These are phyloP conservation scores for Eurois occulta DNA, from an alignment of 2,888 invertebrate species.

Conservation along the genomic window DNA sequence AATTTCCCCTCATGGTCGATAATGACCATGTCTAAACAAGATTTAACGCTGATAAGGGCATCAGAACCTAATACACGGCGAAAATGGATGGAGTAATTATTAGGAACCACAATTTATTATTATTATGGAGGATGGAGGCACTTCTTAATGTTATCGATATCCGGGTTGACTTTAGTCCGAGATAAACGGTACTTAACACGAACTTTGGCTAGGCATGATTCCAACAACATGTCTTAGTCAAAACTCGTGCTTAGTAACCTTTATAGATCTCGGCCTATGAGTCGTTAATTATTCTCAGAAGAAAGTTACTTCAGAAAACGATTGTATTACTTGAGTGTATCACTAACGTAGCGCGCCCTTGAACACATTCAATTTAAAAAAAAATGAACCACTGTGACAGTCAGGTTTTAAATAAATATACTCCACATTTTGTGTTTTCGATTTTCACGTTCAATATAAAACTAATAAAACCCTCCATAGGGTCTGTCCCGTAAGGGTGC, in stretches of 20 bases:
- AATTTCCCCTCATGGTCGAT: not conserved
- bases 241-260: too few relatives aligned
- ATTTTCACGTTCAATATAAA: conserved; percentile 10
- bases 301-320: too few relatives aligned
- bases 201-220: too few relatives aligned
- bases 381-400: too few relatives aligned
- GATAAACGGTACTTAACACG: not conserved
- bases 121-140: not conserved
- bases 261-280: too few relatives aligned
- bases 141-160: not conserved
- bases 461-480: conserved; percentile 23
- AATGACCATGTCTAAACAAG: not conserved
- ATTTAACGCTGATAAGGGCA: conserved; percentile 5
- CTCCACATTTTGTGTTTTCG: not conserved
- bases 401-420: not conserved
- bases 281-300: too few relatives aligned
- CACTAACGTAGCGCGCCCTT: not conserved
- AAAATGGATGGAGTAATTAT: not conserved
- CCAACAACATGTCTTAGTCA: too few relatives aligned
- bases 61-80: not conserved
- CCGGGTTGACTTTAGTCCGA: not conserved
- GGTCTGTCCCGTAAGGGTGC: not conserved
- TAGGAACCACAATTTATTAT: not conserved
- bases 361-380: not conserved
- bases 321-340: not conserved